Base-by-base conservation (phyloP, 2,113 vertebrate species). In the Anoura caudifer region DNA sequence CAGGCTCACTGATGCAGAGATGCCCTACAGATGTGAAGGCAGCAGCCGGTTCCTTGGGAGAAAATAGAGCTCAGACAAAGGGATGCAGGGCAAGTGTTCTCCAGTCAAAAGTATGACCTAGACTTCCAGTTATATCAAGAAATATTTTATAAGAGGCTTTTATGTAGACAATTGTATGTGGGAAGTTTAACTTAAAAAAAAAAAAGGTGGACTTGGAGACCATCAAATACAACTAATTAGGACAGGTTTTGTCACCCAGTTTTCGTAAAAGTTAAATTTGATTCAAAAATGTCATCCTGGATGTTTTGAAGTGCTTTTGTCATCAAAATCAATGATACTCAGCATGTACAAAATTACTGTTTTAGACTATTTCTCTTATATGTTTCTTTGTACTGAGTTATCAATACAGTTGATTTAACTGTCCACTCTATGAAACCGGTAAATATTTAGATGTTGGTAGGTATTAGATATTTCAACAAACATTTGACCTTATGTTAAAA, bases 191-290 rank as follows among this genome's bases (percentile, higher is more conserved):
- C 79, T 80, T 77, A 52, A 76, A 83, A 88, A 52, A 76, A 83
- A 88, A 50, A 96, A 95, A 95, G 69, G 19, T 43, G 87, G 36
- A 56, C 38, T 88, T 81, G 7, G 59, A 95, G 19, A 82, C 54
- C 43, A 79, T 83, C 79, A 89, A 94, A 92, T 75, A 54, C 12
- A 75, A 43, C 63, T 73, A 89, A 73, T 72, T 91, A 72, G 73
- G 82, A 54, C 59, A 69, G 52, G 28, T 73, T 93, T 94, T 97
- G n/a, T 56, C 90, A 77, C 83, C 47, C 26, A 41, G 28, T 75
- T 96, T 94, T 87, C 72, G 45, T 56, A 86, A 90, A 95, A 43
- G 41, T 86, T 93, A 96, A 24, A 93, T 77, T 73, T 89, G 91
- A 84, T 85, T 16, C 3, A 54, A 80, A 94, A 88, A 43, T 45